These are phyloP conservation scores for Pseudomugil gertrudae DNA, from an alignment of 2,797 vertebrate species.

Conservation along the genomic window DNA sequence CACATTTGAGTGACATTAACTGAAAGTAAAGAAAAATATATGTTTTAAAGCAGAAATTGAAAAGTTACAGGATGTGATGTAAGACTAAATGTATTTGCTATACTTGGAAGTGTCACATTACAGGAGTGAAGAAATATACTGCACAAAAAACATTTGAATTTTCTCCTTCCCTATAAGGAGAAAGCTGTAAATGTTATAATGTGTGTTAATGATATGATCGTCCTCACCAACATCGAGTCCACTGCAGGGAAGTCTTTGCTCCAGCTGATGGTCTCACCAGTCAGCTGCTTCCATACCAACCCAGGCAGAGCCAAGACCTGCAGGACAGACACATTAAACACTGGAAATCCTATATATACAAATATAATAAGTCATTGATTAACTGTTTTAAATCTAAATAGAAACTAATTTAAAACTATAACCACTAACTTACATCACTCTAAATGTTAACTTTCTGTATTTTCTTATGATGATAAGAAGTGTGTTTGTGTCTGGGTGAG, in stretches of 20 bases:
- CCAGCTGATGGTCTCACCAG: slow-evolving; percentile 95
- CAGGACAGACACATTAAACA: slow-evolving; percentile 7
- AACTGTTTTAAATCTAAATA: too few relatives aligned
- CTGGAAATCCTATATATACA: not conserved
- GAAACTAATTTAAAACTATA: too few relatives aligned
- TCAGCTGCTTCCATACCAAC: slow-evolving; percentile 96
- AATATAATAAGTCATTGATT: not conserved
- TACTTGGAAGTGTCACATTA: not conserved
- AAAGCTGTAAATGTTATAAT: not conserved
- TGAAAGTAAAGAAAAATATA: not conserved
- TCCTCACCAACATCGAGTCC: slow-evolving; percentile 93
- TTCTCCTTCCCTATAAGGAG: not conserved
- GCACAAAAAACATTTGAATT: not conserved
- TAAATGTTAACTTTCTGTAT: too few relatives aligned
- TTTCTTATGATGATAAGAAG: too few relatives aligned
- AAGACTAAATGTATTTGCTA: not conserved
- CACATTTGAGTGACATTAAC: slow-evolving; percentile 7
- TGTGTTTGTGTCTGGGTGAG: too few relatives aligned
- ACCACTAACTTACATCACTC: too few relatives aligned
- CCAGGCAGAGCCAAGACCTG: slow-evolving; percentile 96
- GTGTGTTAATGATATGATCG: not conserved
- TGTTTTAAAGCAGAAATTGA: not conserved
- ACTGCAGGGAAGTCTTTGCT: slow-evolving; percentile 95
- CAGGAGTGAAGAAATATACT: not conserved
- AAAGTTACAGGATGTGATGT: not conserved